These are phyloP conservation scores for Perizoma flavofasciatum DNA, from an alignment of 2,888 invertebrate species.

Conservation along the genomic window DNA sequence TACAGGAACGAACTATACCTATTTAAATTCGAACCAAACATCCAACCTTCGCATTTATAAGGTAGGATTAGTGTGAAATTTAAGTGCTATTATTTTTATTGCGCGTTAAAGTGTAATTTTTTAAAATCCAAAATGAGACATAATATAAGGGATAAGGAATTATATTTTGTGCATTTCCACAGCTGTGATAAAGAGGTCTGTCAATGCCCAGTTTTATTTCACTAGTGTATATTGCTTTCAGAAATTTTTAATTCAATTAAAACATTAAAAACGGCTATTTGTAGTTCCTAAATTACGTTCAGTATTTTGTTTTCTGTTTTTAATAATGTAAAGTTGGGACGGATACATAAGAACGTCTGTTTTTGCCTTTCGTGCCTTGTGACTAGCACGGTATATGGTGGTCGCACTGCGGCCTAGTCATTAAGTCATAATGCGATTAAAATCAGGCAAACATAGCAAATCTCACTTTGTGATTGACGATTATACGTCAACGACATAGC, in stretches of 20 bases:
- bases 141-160: slow-evolving; percentile 71
- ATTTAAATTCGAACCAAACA: no score
- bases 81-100: no score
- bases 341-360: slow-evolving; percentile 1
- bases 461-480: no score
- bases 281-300: slow-evolving; percentile 81
- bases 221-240: slow-evolving; percentile 48
- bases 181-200: slow-evolving; percentile 82
- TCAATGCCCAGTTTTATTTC: slow-evolving; percentile 67
- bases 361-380: no score
- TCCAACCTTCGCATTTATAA: no score
- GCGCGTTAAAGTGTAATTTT: not conserved
- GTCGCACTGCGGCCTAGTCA: no score
- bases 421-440: no score
- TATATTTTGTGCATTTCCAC: slow-evolving; percentile 73
- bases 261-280: slow-evolving; percentile 57
- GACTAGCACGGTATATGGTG: no score
- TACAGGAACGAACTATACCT: no score
- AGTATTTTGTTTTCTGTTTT: slow-evolving; percentile 64
- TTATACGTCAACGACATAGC: no score
- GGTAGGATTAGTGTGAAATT: no score
- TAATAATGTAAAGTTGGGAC: slow-evolving; percentile 13
- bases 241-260: slow-evolving; percentile 43
- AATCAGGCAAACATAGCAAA: no score
- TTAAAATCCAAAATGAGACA: slow-evolving; percentile 6